These are phyloP conservation scores for Morphnarchus princeps DNA, from an alignment of 2,113 vertebrate genomes.

Conservation along the genomic window DNA sequence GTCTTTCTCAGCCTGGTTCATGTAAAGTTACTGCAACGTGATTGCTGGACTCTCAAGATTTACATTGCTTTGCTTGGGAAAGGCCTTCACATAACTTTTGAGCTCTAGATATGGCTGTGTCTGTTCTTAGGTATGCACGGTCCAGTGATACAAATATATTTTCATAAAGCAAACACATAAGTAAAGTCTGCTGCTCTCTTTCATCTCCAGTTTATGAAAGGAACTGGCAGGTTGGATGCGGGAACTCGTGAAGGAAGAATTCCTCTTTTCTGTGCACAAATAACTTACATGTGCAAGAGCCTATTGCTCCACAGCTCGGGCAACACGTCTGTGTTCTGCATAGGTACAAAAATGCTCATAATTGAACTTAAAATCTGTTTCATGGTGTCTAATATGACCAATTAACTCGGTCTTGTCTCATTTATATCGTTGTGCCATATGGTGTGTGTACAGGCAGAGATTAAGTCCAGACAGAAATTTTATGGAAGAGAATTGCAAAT, in stretches of 20 bases:
- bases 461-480: not conserved
- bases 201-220: not conserved
- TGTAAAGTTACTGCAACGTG: conserved; percentile 2
- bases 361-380: conserved; percentile 62
- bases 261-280: not conserved
- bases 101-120: not conserved
- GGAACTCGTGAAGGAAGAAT: not conserved
- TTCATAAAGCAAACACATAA: not conserved
- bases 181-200: not conserved
- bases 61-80: not conserved
- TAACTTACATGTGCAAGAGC: not conserved
- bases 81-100: conserved; percentile 5
- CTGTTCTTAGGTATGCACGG: not conserved
- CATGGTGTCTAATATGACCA: conserved; percentile 27
- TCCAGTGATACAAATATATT: not conserved
- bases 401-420: conserved; percentile 41
- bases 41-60: not conserved
- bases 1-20: not conserved
- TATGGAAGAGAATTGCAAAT: not conserved
- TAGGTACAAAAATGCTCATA: conserved; percentile 43
- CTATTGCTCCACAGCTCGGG: not conserved
- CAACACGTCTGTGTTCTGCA: not conserved
- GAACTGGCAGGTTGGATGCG: not conserved
- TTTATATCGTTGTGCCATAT: not conserved
- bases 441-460: not conserved